Base-by-base conservation (phyloP, 2,797 vertebrate species). In the Malacoraja senta region DNA sequence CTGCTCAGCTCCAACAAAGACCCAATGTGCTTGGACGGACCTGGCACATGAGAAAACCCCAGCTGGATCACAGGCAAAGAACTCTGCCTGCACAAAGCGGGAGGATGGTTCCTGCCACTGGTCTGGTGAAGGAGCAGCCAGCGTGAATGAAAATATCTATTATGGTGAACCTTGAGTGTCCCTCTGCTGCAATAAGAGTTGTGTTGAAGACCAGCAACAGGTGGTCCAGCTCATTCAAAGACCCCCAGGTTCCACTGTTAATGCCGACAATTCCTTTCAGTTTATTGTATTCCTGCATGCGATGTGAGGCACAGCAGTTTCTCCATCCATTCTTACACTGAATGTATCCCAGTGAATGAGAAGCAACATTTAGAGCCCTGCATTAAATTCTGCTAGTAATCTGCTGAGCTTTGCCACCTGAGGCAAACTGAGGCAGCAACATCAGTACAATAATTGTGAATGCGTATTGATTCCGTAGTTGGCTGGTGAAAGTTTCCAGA, bases 21-120 rank as follows among this genome's bases (percentile, higher is more conserved):
- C 97, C 0, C 97, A 98, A 96, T 99, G 99, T 94, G 96, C 98
- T 94, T 99, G 98, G 98, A 98, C 97, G 26, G 98, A 98, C 95
- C 98, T 98, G 98, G 95, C 98, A 94, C 94, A 97, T 94, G 98
- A 98, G 94, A 95, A 96, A 94, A 97, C 96, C 94, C 96, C 98
- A 44, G 97, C 97, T 0, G 97, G 97, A 71, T 96, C 98, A 93
- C 98, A 99, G 95, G 98, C 98, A 93, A 96, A 97, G 91, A 96
- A 99, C 94, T 98, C 97, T 0, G 97, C 98, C 95, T 99, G 98
- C 91, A 97, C 98, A 95, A 97, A 97, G 94, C 96, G 96, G 93
- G 97, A 95, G 0, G 97, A 98, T 44, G 97, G 97, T 93, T 97
- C 96, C 94, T 99, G 99, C 94, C 97, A 96, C 96, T 99, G 99